Percentiles rank a stretch among this genome's conserved stretches.
These are phyloP conservation scores for Aplocera efformata DNA, from an alignment of 2,888 invertebrate genomes.

Conservation along the genomic window DNA sequence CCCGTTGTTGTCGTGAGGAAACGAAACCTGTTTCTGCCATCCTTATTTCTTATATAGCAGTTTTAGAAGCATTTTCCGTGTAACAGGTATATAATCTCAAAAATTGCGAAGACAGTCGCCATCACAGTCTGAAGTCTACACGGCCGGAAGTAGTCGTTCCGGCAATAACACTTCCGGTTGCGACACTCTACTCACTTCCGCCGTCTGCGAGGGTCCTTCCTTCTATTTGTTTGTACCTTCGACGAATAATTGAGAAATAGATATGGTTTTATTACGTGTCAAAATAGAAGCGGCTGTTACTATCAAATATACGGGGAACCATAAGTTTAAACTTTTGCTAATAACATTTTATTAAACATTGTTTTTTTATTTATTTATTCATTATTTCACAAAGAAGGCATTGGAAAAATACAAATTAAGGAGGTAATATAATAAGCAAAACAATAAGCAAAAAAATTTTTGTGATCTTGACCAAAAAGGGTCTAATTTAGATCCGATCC, in stretches of 20 bases:
- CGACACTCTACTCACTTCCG: conserved; percentile 74
- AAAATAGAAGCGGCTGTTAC: neutral
- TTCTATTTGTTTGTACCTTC: conserved; percentile 72
- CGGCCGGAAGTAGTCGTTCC: conserved; percentile 73
- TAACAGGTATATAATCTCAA: conserved; percentile 36
- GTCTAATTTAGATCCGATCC: too few relatives aligned
- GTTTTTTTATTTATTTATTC: too few relatives aligned
- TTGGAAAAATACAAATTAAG: too few relatives aligned
- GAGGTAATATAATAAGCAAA: too few relatives aligned
- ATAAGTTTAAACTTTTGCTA: too few relatives aligned
- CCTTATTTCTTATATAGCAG: conserved; percentile 2
- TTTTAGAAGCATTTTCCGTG: conserved; percentile 16
- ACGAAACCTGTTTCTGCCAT: too few relatives aligned
- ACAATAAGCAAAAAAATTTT: too few relatives aligned
- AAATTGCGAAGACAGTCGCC: conserved; percentile 52
- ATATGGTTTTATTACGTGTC: conserved; percentile 21
- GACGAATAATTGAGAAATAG: conserved; percentile 53
- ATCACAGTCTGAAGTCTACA: conserved; percentile 64
- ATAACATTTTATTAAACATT: too few relatives aligned
- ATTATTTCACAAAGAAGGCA: too few relatives aligned
- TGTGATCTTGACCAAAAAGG: too few relatives aligned
- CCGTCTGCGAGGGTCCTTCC: conserved; percentile 70
- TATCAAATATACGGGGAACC: too few relatives aligned
- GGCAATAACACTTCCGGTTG: conserved; percentile 77
- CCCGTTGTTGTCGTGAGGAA: too few relatives aligned